Conservation (phyloP, 1,140 invertebrate species). For the Psix sp. region DNA sequence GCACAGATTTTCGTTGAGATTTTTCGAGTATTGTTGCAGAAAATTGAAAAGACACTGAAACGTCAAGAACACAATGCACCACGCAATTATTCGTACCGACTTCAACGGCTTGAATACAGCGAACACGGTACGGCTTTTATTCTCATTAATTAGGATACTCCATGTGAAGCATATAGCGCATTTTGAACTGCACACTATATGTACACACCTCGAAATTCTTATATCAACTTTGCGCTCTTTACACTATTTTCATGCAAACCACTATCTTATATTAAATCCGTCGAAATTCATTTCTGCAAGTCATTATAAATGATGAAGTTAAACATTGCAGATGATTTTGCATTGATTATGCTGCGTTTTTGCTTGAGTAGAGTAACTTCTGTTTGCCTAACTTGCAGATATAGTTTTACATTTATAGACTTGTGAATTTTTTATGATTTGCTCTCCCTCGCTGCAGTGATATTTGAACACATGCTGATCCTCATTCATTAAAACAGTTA, state of each 20-base stretch:
- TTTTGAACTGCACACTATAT: conserved; percentile 11
- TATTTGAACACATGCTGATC: too few species aligned
- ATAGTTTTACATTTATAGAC: too few species aligned
- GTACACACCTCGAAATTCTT: conserved; percentile 15
- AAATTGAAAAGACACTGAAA: conserved; percentile 7
- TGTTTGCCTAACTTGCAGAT: too few species aligned
- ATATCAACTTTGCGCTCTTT: conserved; percentile 2
- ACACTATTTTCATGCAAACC: conserved; percentile 17
- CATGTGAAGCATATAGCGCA: conserved; percentile 10
- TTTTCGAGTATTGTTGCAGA: conserved; percentile 1
- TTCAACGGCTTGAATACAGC: background rate
- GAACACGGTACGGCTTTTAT: conserved; percentile 30
- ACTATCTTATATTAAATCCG: conserved; percentile 12
- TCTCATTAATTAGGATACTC: conserved; percentile 38
- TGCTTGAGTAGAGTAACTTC: too few species aligned
- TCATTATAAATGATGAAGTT: too few species aligned
- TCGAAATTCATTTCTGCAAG: background rate
- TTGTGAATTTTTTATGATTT: too few species aligned
- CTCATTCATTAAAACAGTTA: too few species aligned
- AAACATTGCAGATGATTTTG: too few species aligned
- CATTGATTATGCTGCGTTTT: too few species aligned
- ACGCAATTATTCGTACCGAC: conserved; percentile 11
- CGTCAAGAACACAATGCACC: conserved; percentile 5
- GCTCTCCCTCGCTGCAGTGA: too few species aligned
- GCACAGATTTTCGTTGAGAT: background rate